Conservation (phyloP, 2,888 invertebrate species). For the Pristionchus mayeri region DNA sequence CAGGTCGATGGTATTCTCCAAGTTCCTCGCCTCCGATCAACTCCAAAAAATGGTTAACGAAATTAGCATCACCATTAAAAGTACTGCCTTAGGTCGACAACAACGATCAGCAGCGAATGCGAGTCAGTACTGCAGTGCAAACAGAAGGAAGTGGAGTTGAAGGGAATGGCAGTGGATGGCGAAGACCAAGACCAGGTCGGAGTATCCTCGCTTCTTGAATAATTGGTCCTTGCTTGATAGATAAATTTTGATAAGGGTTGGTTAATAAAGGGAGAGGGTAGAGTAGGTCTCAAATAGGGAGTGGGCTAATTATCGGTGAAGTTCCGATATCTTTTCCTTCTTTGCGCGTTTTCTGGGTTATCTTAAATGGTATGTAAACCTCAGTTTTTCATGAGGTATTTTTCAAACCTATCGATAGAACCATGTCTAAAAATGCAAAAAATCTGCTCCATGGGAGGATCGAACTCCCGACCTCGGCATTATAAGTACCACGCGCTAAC, state of each 20-base stretch:
- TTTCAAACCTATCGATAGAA: too few species aligned
- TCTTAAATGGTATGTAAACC: too few species aligned
- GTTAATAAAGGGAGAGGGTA: too few species aligned
- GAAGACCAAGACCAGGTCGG: neutral
- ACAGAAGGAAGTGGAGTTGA: neutral
- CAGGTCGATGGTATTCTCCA: slow-evolving; percentile 64
- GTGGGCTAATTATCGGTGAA: too few species aligned
- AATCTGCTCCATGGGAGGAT: slow-evolving; percentile 40
- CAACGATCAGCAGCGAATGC: neutral
- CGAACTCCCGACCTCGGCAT: slow-evolving; percentile 47
- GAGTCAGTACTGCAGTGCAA: neutral
- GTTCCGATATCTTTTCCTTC: too few species aligned
- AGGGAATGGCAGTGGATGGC: neutral
- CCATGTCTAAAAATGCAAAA: too few species aligned
- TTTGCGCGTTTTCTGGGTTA: too few species aligned
- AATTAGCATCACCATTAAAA: neutral
- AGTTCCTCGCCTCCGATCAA: slow-evolving; percentile 63
- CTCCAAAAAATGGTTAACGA: slow-evolving; percentile 63
- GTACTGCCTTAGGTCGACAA: neutral
- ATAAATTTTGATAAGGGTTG: too few species aligned
- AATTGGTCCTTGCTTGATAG: too few species aligned
- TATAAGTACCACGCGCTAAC: slow-evolving; percentile 47
- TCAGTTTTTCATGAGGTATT: too few species aligned
- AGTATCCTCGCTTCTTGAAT: neutral
- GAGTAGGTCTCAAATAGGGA: too few species aligned